Base-by-base conservation (phyloP, 1,140 invertebrate species). In the Drosophila equinoxialis region DNA sequence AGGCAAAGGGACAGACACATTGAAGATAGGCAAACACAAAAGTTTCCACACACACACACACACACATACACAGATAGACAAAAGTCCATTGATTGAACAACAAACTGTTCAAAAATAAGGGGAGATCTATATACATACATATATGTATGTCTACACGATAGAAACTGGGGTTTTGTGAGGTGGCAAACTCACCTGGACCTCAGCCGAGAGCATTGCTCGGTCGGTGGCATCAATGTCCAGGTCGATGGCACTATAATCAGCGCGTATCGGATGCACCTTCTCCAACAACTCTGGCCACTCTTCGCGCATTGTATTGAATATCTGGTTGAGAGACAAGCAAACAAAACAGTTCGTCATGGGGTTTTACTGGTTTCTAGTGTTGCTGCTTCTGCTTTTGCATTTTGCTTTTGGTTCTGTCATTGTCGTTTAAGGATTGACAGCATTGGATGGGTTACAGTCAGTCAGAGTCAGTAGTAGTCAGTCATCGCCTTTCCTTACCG, bases 181-280 rank as follows among this genome's bases (percentile, higher is more conserved):
- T 26, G 26, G 3, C 13, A 54, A 14, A 81, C 90, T 90, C 81
- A 92, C 91, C 77, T 92, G 79, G 65, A 92, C 91, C 68, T 92
- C 90, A 81, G 85, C 79, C 70, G 83, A 84, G 74, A 92, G 74
- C 73, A 91, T 77, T 72, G 81, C 82, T 77, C 89, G 74, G 77
- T 91, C 83, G 78, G 72, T 69, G 65, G 86, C 17, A 93, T 92
- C 95, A 6, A 97, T 91, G 4, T 95, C 98, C 37, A 99, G 93
- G 71, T 96, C 95, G 10, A 96, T 95, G 68, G 95, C 92, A 57
- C 96, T 94, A 6, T 99, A 95, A 92, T 99, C 98, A 14, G 98
- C 98, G 23, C 93, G 93, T 10, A 99, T 93, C 0, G 96, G 93
- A 45, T 95, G 93, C 4, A 99, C 90, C 90, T 98, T 98, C 20